Evolutionary conservation across 2,888 invertebrate species (phyloP).

Genomic region (Sthenelais limicola): DNA sequence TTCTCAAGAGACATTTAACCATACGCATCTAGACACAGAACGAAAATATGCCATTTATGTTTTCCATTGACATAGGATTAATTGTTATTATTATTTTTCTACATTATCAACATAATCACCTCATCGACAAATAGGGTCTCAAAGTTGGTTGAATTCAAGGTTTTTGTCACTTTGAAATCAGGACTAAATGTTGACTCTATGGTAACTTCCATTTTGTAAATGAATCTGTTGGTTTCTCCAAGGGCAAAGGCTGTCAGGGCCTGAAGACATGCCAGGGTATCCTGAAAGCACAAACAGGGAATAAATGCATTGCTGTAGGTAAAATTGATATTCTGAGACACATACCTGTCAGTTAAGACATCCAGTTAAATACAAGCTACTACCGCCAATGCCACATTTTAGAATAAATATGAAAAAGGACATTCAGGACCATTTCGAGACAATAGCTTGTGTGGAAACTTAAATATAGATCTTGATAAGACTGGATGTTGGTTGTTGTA

Average conservation of each 20-base stretch:
- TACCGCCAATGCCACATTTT: no score
- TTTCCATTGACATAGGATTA: neutral
- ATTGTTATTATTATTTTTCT: neutral
- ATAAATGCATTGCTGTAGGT: neutral
- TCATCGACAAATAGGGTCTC: conserved; percentile 59
- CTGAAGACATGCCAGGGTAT: conserved; percentile 89
- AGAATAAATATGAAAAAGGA: no score
- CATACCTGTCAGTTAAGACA: no score
- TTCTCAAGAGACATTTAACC: no score
- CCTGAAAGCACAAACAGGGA: conserved; percentile 75
- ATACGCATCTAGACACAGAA: no score
- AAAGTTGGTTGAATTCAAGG: conserved; percentile 65
- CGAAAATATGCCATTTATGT: no score
- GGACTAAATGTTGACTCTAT: conserved; percentile 70
- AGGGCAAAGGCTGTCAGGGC: conserved; percentile 79
- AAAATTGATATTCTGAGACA: neutral
- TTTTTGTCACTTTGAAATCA: conserved; percentile 56
- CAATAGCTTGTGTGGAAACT: no score
- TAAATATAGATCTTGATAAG: no score
- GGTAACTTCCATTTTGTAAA: conserved; percentile 62
- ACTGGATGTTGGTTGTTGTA: no score
- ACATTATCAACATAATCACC: conserved; percentile 42
- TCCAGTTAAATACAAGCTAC: neutral
- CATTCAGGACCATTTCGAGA: no score
- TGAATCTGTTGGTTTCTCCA: conserved; percentile 66